Percentiles rank a stretch among this genome's conserved stretches.
Evolutionary conservation across 2,888 invertebrate genomes (phyloP).

Genomic region (Cryptus armator): DNA sequence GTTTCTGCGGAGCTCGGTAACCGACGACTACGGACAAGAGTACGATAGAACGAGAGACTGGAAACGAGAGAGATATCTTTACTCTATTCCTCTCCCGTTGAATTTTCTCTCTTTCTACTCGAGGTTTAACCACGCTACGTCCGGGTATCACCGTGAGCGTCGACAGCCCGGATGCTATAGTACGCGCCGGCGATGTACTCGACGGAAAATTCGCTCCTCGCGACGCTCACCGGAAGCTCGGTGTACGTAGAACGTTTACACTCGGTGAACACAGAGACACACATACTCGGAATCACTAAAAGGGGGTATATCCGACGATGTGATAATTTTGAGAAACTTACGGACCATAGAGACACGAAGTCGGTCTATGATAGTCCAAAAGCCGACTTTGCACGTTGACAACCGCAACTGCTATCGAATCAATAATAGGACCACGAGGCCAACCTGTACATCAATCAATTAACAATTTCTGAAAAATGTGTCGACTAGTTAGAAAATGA

Average conservation of each 20-base stretch:
- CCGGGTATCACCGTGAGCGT: slow-evolving; percentile 41
- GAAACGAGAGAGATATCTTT: slow-evolving; percentile 23
- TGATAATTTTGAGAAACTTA: neutral
- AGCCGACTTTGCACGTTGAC: too few species aligned
- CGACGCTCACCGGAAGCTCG: neutral
- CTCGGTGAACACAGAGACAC: neutral
- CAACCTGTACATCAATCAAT: too few species aligned
- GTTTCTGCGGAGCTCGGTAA: slow-evolving; percentile 62
- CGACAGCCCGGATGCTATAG: neutral
- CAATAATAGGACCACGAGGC: too few species aligned
- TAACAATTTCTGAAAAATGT: too few species aligned
- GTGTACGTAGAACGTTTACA: neutral
- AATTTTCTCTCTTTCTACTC: slow-evolving; percentile 35
- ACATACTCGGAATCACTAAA: neutral
- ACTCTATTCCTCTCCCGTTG: slow-evolving; percentile 17
- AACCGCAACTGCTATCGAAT: too few species aligned
- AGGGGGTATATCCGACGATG: neutral
- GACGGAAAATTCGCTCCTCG: neutral
- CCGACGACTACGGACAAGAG: slow-evolving; percentile 42
- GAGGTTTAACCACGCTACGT: slow-evolving; percentile 42
- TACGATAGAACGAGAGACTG: slow-evolving; percentile 3
- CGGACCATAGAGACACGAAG: neutral
- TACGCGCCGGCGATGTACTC: neutral
- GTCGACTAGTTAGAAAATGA: too few species aligned
- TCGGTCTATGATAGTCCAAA: too few species aligned